Base-by-base conservation (phyloP, 30 jellyfish, hydroid and myxozoan species). In the Aurelia aurita complex sp. Pacific region DNA sequence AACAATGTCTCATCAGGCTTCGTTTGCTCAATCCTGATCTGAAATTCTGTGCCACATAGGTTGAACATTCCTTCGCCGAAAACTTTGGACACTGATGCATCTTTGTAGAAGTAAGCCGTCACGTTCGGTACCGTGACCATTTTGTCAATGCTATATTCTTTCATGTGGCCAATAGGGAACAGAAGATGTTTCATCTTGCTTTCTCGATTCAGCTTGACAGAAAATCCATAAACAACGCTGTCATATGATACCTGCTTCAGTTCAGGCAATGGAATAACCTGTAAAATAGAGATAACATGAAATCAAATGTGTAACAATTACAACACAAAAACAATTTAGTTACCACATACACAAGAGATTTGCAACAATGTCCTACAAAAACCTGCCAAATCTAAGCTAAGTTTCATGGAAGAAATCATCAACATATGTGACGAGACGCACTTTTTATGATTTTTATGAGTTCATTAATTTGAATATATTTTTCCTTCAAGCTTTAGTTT, bases 51-150 rank as follows among this genome's bases (percentile, higher is more conserved):
- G 32, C 90, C 96, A 46, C 96, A 86, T 9, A 86, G 73, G 53
- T 86, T 53, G 81, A 74, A 77, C n/a, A 55, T 40, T n/a, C 96
- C 96, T 69, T 86, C 86, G 71, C 90, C 96, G 71, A 86, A 66
- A n/a, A 86, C 18, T 14, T 63, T 80, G 2, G 84, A 32, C 17
- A 51, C 73, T 3, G 73, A 43, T 80, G 67, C 23, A 23, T 77
- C 86, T 32, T 69, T 71, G 76, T 42, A 46, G 12, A 74, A 54
- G 73, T 86, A 86, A 35, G 78, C 71, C 5, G 96, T 86, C 51
- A 77, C 90, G 52, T 86, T 86, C 57, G 96, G 90, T 5, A 86
- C 61, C 7, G 77, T 19, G 54, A 86, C 50, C 54, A n/a, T 68
- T 42, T 69, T 76, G 72, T 86, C 96, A 7, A 86, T 73, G 12